Evolutionary conservation across 1,140 invertebrate genomes (phyloP), one percentile per base, ranked within the genome.

Genomic region (Zaprionus gabonicus): DNA sequence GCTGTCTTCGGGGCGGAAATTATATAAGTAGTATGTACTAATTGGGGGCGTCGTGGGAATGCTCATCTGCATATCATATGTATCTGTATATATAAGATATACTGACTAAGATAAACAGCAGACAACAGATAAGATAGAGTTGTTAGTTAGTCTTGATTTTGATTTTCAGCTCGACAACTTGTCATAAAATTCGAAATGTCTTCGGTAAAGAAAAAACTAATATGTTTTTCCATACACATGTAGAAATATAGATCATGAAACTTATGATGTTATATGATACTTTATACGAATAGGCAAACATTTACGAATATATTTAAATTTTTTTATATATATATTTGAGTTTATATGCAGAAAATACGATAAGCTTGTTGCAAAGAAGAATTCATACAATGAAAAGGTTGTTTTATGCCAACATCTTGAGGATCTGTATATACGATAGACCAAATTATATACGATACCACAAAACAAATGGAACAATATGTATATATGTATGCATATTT

Each of bases 31-130:
- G 51, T 36, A 49, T 31, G 27, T 36, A 17, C 60, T 71, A 71
- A 64, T 71, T 64, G 53, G 69, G 51, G 59, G 69, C 36, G 69
- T 64, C 36, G 69, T 64, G 36, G 49, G 51, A 64, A 44, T 56
- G 51, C 51, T 44, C 55, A 64, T 56, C 20, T 44, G 28, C 51
- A 67, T 57, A 57, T 28, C 38, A 58, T 58, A 51, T 51, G 23
- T 57, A 57, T 41, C 34, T 23, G 10, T 51, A 25, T 25, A 51
- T 25, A 10, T 4, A 17, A n/a, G 3, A 44, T 6, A 17, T 17
- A 46, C 15, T 6, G 15, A 5, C 3, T 5, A 7, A 7, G 15
- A n/a, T 5, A 44, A 20, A 51, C 9, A 3, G 7, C 15, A 5
- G 6, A 3, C 41, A 6, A 46, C n/a, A n/a, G n/a, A n/a, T n/a